Conservation (phyloP, 2,888 invertebrate species). For the Ceraclea dissimilis region DNA sequence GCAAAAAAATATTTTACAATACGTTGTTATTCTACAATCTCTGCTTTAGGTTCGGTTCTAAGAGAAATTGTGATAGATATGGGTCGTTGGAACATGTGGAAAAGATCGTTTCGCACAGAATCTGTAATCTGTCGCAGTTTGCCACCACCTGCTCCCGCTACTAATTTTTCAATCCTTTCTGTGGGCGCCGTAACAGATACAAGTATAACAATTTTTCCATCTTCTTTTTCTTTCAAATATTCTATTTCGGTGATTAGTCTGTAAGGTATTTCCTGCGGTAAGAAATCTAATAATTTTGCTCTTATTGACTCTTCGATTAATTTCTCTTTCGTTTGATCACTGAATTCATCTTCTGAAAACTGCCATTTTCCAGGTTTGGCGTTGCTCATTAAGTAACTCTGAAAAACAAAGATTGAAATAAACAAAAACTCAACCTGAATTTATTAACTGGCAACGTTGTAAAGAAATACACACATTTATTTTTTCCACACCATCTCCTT, state of each 20-base stretch:
- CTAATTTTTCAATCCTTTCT: constrained; percentile 52
- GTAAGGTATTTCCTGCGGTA: constrained; percentile 86
- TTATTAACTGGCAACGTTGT: neutral
- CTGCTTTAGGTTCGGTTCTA: neutral
- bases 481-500: constrained; percentile 65
- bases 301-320: constrained; percentile 69
- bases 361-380: constrained; percentile 63
- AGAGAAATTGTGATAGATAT: constrained; percentile 30
- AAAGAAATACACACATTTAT: constrained; percentile 44
- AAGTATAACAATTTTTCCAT: constrained; percentile 42
- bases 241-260: constrained; percentile 57
- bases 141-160: constrained; percentile 62
- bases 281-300: constrained; percentile 74
- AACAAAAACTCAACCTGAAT: neutral
- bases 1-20: too few relatives aligned
- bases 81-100: constrained; percentile 56
- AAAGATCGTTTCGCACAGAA: constrained; percentile 54
- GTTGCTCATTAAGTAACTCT: constrained; percentile 61
- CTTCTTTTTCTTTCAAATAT: constrained; percentile 52
- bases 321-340: constrained; percentile 64
- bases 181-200: constrained; percentile 58
- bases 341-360: constrained; percentile 58
- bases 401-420: constrained; percentile 28
- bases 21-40: neutral
- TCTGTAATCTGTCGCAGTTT: constrained; percentile 64